Evolutionary conservation across 2,113 vertebrate genomes (phyloP).

Genomic region (Poeciliopsis prolifica): DNA sequence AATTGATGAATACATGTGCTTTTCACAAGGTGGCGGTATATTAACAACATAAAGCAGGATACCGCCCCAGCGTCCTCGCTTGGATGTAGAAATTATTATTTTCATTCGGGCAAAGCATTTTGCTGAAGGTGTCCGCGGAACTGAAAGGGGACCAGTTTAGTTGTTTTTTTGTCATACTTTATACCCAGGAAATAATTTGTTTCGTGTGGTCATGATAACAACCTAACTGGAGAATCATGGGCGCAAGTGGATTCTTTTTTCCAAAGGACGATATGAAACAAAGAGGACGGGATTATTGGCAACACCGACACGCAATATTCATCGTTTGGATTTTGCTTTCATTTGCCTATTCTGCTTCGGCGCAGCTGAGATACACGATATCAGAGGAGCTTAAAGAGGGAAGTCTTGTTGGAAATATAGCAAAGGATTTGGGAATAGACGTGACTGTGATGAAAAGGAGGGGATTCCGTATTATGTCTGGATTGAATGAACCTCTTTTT

Average conservation of each 20-base stretch:
- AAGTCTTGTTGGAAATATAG: slow-evolving; percentile 65
- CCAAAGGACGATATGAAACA: slow-evolving; percentile 41
- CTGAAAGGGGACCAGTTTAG: neutral
- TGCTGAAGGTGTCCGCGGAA: neutral
- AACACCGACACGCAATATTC: slow-evolving; percentile 21
- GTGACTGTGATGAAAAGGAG: slow-evolving; percentile 45
- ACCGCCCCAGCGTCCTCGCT: neutral
- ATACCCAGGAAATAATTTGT: fast-evolving
- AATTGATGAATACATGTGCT: neutral
- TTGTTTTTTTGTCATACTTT: neutral
- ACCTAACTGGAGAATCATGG: neutral
- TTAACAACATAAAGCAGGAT: slow-evolving; percentile 8
- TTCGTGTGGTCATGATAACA: neutral
- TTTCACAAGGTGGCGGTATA: slow-evolving; percentile 55
- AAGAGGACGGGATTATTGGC: slow-evolving; percentile 47
- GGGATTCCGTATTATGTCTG: slow-evolving; percentile 64
- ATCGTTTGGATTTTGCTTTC: slow-evolving; percentile 22
- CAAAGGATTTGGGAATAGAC: slow-evolving; percentile 74
- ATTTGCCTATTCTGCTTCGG: slow-evolving; percentile 44
- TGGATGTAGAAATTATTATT: neutral
- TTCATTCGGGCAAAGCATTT: slow-evolving; percentile 2
- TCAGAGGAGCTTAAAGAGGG: slow-evolving; percentile 66
- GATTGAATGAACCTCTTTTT: slow-evolving; percentile 57
- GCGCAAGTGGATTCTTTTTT: neutral
- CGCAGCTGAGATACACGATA: slow-evolving; percentile 67